Base-by-base conservation (phyloP, 2,888 invertebrate species). In the Ditula angustiorana region DNA sequence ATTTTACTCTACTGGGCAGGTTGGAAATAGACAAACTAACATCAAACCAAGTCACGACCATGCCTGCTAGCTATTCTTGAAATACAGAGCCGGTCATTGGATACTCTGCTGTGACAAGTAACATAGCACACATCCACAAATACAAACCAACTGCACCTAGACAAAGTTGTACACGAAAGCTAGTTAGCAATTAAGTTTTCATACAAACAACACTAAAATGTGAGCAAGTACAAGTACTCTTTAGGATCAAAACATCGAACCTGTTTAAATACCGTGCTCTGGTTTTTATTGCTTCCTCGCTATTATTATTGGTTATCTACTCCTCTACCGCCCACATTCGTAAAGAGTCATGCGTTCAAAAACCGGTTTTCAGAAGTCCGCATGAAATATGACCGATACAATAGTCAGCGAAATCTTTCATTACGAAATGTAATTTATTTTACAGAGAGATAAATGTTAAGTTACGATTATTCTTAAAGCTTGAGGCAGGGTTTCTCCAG, bases 251-350 rank as follows among this genome's bases (percentile, higher is more conserved):
- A 64, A 64, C 58, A 59, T 37, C 35, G 19, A 64, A 64, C 64
- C 53, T 26, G 64, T 64, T 64, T 60, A 28, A 52, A 53, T 46
- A 52, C 26, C 41, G 49, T 24, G 46, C 64, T 37, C 64, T 50
- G 53, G 58, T 64, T 64, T 63, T 64, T 64, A 58, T 58, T 28
- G 46, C 53, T 64, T 58, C 58, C 64, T 59, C 58, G 52, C 59
- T 59, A 53, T 52, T 64, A 55, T 47, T 23, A 37, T 56, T 41
- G 28, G 35, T 37, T 62, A 23, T 49, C 60, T 62, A 62, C 56
- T 56, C 62, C 56, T 62, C 55, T 35, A 23, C 35, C 64, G 23
- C 64, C 64, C 64, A 64, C 59, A 59, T 64, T 64, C 46, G 21
- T 47, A 59, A 58, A 26, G 58, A 58, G 46, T 37, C 59, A 46